Evolutionary conservation across 2,113 vertebrate species (phyloP).

Genomic region (Apaloderma vittatum): DNA sequence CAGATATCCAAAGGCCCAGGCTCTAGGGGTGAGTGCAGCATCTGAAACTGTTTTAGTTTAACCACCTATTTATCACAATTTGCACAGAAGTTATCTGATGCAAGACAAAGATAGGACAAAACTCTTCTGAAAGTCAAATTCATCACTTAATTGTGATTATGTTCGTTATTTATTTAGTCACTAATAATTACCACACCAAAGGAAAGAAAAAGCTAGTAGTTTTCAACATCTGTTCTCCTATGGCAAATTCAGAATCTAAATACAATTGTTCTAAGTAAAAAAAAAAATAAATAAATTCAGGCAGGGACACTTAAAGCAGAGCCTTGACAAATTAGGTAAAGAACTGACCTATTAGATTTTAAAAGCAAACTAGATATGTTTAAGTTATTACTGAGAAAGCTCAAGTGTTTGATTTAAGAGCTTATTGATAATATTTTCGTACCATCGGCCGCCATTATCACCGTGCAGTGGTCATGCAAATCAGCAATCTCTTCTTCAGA

Average conservation of each 20-base stretch:
- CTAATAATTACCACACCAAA: neutral
- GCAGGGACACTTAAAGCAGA: neutral
- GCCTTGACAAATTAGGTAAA: neutral
- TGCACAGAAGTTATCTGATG: neutral
- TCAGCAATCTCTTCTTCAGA: slow-evolving; percentile 89
- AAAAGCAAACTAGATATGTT: neutral
- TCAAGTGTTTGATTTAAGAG: neutral
- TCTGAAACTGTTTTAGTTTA: neutral
- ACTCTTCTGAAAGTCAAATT: neutral
- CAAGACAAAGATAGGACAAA: neutral
- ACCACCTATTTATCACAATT: neutral
- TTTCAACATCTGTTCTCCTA: neutral
- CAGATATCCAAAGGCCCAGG: neutral
- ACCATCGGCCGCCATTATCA: slow-evolving; percentile 94
- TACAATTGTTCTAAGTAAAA: neutral
- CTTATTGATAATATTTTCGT: neutral
- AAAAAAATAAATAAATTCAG: neutral
- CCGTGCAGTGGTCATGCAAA: slow-evolving; percentile 82
- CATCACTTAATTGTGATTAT: neutral
- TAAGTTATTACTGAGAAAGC: neutral
- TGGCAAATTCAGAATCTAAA: neutral
- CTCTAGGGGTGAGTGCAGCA: neutral
- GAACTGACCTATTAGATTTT: neutral
- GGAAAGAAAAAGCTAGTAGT: neutral
- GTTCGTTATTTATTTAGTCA: neutral